Conservation (phyloP, 2,797 vertebrate species). For the Enteromius thamalakanensis region DNA sequence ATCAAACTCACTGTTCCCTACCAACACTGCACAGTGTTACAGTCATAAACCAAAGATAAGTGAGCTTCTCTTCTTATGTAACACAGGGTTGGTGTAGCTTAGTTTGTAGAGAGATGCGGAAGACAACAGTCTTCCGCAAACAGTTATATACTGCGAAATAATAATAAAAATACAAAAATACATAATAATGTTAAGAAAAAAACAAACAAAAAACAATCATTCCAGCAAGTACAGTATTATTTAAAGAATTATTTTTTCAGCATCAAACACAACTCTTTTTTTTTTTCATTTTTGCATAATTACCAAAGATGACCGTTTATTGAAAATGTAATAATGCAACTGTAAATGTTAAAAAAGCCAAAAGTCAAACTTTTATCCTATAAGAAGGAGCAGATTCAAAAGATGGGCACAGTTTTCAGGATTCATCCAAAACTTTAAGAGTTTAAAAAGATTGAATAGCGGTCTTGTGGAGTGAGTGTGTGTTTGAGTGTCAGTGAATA, state of each 20-base stretch:
- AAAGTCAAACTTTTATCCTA: not conserved
- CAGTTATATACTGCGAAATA: not conserved
- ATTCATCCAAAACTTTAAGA: constrained; percentile 39
- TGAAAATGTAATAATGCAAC: not conserved
- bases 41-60: not conserved
- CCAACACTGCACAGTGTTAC: constrained; percentile 47
- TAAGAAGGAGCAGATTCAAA: constrained; percentile 49
- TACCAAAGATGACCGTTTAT: not conserved
- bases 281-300: not conserved
- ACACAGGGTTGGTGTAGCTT: not conserved
- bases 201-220: not conserved
- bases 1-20: constrained; percentile 41
- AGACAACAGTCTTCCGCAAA: not conserved
- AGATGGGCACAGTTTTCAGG: constrained; percentile 47
- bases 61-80: not conserved
- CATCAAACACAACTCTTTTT: not conserved
- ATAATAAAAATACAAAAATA: constrained; percentile 21
- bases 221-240: not conserved
- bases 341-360: too few relatives aligned
- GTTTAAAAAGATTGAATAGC: constrained; percentile 38
- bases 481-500: constrained; percentile 53
- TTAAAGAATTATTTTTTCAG: not conserved
- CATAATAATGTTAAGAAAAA: constrained; percentile 12
- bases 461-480: constrained; percentile 37
- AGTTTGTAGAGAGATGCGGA: not conserved